Evolutionary conservation across 2,113 vertebrate genomes (phyloP), one percentile per base, ranked within the genome.

Genomic region (Charina bottae): DNA sequence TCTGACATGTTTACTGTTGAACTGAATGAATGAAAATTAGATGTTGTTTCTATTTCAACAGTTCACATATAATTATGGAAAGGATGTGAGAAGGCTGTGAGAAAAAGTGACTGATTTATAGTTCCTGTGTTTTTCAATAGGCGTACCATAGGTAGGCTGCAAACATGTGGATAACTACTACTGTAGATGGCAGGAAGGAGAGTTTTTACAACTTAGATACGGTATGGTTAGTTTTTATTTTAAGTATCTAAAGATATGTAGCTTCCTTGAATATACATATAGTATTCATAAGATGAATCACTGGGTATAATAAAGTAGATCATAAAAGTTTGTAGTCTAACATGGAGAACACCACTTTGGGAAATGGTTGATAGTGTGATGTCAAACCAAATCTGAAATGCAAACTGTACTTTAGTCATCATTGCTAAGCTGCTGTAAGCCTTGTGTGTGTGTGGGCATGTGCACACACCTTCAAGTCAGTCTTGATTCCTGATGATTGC

Each of bases 21-120:
- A 49, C 28, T 92, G 72, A 78, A 78, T 78, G 68, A 78, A 37
- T 78, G 68, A 78, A 78, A 78, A 78, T 78, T 78, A 78, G 19
- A 78, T 78, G 68, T 17, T 1, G 68, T 93, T 90, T 59, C 53
- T 90, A 58, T 90, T 26, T 84, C 55, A 33, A 56, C 17, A 46
- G 37, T 72, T 84, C 56, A 42, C 72, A 90, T 60, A 84, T 60
- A 58, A 21, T 84, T 83, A 46, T 42, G 17, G 12, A n/a, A 90
- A 53, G 83, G 2, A 10, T 19, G 26, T 7, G n/a, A 49, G 21
- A 37, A 46, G 60, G n/a, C 3, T 68, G 9, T 72, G 2, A 37
- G 21, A 59, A 46, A 9, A 58, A 89, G 56, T 90, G 33, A 90
- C 68, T 33, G 13, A 78, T 78, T 26, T 23, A 9, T 90, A 55